These are phyloP conservation scores for Actenoides lindsayi DNA, from an alignment of 2,113 vertebrate species.

Conservation along the genomic window DNA sequence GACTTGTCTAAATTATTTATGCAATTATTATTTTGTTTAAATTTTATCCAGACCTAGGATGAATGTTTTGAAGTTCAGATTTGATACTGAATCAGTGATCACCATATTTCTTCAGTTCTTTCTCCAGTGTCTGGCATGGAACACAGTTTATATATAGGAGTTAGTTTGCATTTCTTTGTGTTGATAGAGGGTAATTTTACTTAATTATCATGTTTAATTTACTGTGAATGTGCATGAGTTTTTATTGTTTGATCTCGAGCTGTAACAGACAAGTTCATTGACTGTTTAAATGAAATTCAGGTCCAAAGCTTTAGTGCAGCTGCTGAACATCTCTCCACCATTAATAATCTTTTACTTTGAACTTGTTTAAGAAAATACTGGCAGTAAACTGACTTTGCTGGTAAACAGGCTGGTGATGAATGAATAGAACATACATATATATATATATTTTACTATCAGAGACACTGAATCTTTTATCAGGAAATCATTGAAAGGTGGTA, in stretches of 20 bases:
- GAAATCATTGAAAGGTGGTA: neutral
- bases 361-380: neutral
- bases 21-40: neutral
- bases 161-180: neutral
- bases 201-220: neutral
- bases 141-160: neutral
- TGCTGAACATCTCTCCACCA: neutral
- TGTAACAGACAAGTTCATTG: neutral
- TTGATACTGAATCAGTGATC: neutral
- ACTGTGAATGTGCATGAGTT: neutral
- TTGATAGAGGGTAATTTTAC: neutral
- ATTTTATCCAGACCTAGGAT: neutral
- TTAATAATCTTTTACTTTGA: neutral
- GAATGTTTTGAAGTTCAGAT: neutral
- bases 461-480: neutral
- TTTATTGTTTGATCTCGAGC: neutral
- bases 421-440: neutral
- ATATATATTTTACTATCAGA: neutral
- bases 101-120: neutral
- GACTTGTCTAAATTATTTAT: neutral
- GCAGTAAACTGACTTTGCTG: neutral
- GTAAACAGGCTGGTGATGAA: neutral
- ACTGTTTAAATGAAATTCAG: neutral
- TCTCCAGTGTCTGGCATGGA: neutral
- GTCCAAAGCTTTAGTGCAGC: neutral